These are phyloP conservation scores for Pseudococcus jackbeardsleyi DNA, from an alignment of 2,888 invertebrate genomes.

Conservation along the genomic window DNA sequence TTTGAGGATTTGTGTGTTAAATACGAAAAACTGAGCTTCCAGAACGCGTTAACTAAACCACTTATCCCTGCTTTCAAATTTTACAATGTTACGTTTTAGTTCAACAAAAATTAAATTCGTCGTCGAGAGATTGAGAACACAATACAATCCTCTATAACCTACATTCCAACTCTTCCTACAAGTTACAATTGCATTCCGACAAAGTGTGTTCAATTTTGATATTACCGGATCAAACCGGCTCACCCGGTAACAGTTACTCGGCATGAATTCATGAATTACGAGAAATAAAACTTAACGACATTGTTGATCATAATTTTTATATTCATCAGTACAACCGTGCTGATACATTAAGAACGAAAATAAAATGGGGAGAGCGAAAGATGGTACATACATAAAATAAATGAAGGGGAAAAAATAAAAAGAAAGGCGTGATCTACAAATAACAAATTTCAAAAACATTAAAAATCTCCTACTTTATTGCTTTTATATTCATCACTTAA, in stretches of 20 bases:
- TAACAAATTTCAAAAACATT: conserved; percentile 41
- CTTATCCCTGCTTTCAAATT: too few species aligned
- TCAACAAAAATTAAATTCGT: too few species aligned
- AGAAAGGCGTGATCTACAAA: conserved; percentile 26
- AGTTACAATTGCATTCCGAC: background rate
- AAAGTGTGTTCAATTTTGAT: background rate
- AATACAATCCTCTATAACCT: background rate
- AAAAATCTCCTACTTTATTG: conserved; percentile 28
- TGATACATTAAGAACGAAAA: conserved; percentile 30
- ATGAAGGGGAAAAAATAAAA: background rate
- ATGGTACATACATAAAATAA: conserved; percentile 16
- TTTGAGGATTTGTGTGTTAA: too few species aligned
- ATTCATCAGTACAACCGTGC: conserved; percentile 50
- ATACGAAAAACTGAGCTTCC: too few species aligned
- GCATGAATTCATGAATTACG: background rate
- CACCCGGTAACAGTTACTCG: background rate
- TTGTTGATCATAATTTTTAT: background rate
- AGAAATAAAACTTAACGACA: background rate
- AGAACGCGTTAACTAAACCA: too few species aligned
- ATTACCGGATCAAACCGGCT: background rate
- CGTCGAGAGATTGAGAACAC: too few species aligned
- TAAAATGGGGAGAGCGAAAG: conserved; percentile 41
- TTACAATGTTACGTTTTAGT: too few species aligned
- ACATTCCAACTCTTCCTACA: background rate
- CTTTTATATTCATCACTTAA: conserved; percentile 44